Conservation (phyloP, 2,797 vertebrate genomes). For the Chrosomus eos region DNA sequence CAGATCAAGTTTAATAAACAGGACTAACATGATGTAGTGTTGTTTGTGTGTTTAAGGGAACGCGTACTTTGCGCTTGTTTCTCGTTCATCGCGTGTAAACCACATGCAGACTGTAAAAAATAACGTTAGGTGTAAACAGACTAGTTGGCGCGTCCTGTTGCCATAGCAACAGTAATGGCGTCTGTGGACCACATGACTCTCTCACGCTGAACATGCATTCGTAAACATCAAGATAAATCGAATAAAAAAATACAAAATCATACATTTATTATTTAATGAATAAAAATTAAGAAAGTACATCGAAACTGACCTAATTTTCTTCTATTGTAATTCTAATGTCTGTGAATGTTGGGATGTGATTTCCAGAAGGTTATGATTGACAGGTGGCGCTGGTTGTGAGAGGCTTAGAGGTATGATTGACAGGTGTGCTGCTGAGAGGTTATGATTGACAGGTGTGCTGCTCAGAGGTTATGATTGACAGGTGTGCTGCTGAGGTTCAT, state of each 20-base stretch:
- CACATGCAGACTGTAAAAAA: too few relatives aligned
- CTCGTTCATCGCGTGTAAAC: background rate
- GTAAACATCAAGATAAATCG: background rate
- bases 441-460: background rate
- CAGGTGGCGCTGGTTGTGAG: too few relatives aligned
- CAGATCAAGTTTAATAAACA: background rate
- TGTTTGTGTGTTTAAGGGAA: background rate
- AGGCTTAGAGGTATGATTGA: background rate
- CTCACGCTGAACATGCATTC: background rate
- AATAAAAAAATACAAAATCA: background rate
- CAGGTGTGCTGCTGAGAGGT: too few relatives aligned
- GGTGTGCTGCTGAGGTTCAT: background rate
- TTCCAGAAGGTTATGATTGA: background rate
- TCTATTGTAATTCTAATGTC: background rate
- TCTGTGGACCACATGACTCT: background rate
- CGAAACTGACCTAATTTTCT: too few relatives aligned
- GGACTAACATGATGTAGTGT: background rate
- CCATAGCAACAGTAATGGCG: constrained; percentile 38
- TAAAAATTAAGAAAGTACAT: background rate
- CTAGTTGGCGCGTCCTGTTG: constrained; percentile 33
- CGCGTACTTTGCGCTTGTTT: background rate
- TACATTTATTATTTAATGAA: background rate
- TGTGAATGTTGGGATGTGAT: background rate
- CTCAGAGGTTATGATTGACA: background rate
- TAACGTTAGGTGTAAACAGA: background rate